These are phyloP conservation scores for Alentia gelatinosa DNA, from an alignment of 2,888 invertebrate genomes.

Conservation along the genomic window DNA sequence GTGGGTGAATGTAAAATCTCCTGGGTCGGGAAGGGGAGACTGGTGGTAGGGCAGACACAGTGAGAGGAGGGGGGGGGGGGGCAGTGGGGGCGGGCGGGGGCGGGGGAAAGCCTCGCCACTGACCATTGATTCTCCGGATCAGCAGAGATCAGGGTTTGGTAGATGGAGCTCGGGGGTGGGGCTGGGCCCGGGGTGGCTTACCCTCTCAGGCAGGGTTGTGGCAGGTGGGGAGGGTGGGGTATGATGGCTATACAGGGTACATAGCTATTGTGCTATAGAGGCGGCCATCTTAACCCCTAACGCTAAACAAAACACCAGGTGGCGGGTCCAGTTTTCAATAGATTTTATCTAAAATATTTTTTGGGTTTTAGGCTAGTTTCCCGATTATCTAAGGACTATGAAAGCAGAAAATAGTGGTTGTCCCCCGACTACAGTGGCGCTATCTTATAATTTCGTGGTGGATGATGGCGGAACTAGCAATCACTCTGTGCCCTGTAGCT, in stretches of 20 bases:
- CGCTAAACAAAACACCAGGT: too few relatives aligned
- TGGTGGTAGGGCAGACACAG: neutral
- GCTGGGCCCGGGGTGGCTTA: neutral
- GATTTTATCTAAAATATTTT: too few relatives aligned
- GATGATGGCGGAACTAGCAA: too few relatives aligned
- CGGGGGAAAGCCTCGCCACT: neutral
- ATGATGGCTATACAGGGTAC: neutral
- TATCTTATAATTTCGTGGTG: too few relatives aligned
- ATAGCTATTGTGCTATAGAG: too few relatives aligned
- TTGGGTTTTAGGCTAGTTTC: too few relatives aligned
- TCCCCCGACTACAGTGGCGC: too few relatives aligned
- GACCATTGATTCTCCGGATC: neutral
- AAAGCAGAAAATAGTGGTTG: too few relatives aligned
- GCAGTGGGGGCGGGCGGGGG: neutral
- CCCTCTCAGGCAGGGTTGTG: neutral
- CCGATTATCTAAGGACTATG: too few relatives aligned
- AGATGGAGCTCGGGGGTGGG: neutral
- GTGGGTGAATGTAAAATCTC: neutral
- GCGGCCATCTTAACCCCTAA: too few relatives aligned
- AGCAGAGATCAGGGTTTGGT: neutral
- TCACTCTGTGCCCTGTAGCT: neutral
- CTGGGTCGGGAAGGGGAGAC: neutral
- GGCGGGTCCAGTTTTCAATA: too few relatives aligned
- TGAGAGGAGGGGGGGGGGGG: neutral
- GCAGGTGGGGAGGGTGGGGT: neutral